Percentiles rank a stretch among this genome's conserved stretches.
These are phyloP conservation scores for Hydrozoanthus tunicans DNA, from an alignment of 64 coral and sea anemone species.

Conservation along the genomic window DNA sequence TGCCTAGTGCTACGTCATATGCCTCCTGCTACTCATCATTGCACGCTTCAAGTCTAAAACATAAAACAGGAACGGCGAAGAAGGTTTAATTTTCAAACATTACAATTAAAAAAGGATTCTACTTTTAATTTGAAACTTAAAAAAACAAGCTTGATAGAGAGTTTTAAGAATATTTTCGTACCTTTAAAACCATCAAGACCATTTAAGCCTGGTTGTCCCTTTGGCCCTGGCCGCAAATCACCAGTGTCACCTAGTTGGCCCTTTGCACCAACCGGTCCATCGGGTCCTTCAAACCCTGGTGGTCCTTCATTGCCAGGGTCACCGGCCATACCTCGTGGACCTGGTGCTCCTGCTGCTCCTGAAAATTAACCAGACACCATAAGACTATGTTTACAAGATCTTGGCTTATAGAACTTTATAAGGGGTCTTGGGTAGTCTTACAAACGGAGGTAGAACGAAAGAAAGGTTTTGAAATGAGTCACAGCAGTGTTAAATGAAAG, in stretches of 20 bases:
- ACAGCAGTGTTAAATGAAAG: too few species aligned
- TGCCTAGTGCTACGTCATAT: too few species aligned
- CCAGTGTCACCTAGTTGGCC: constrained; percentile 58
- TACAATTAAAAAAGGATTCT: not conserved
- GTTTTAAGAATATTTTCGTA: not conserved
- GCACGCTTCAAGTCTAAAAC: not conserved
- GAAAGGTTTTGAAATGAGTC: too few species aligned
- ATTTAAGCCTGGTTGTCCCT: constrained; percentile 52
- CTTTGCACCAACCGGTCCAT: constrained; percentile 15
- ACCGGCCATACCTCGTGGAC: constrained; percentile 20
- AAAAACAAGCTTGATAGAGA: too few species aligned
- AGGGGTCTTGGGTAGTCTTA: too few species aligned
- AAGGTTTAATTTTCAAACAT: not conserved
- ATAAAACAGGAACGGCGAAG: not conserved
- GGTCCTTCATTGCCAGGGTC: constrained; percentile 35
- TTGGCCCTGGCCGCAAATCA: constrained; percentile 1
- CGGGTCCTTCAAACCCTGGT: constrained; percentile 17
- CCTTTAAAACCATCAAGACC: constrained; percentile 62
- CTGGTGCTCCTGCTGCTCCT: constrained; percentile 8
- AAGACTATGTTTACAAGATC: not conserved
- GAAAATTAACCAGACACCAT: not conserved
- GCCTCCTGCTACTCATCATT: too few species aligned
- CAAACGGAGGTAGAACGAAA: too few species aligned
- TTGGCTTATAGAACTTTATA: too few species aligned
- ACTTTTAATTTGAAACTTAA: not conserved